These are phyloP conservation scores for Sebastes nivosus DNA, from an alignment of 2,797 vertebrate species.

Conservation along the genomic window DNA sequence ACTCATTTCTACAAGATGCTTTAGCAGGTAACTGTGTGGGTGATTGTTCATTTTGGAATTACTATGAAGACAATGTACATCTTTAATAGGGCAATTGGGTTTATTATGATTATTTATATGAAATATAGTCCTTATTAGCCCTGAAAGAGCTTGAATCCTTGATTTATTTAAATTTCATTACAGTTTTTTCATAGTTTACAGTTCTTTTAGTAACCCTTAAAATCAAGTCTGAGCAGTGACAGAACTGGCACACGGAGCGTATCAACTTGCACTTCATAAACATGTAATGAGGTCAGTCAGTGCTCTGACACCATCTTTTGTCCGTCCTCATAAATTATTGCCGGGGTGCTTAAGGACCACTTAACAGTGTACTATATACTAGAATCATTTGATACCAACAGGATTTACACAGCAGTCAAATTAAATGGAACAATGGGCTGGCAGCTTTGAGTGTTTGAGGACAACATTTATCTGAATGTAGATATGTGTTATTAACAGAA, in stretches of 20 bases:
- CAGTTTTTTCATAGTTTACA: neutral
- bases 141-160: neutral
- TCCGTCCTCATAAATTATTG: slow-evolving; percentile 74
- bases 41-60: neutral
- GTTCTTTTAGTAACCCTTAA: neutral
- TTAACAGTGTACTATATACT: slow-evolving; percentile 57
- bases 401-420: slow-evolving; percentile 11
- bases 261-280: slow-evolving; percentile 66
- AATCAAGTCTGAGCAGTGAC: slow-evolving; percentile 51
- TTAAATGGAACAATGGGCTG: neutral
- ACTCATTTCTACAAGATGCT: neutral
- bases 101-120: neutral
- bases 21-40: neutral
- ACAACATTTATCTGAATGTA: neutral
- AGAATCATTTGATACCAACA: slow-evolving; percentile 35
- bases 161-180: neutral
- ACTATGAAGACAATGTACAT: neutral
- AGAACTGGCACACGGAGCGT: slow-evolving; percentile 16
- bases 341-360: slow-evolving; percentile 60
- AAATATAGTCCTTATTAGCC: neutral
- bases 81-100: neutral
- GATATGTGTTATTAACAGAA: too few species aligned
- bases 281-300: slow-evolving; percentile 58
- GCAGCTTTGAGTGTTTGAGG: neutral
- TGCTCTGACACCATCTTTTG: slow-evolving; percentile 63